These are phyloP conservation scores for Penelope pileata DNA, from an alignment of 2,113 vertebrate genomes.

Conservation along the genomic window DNA sequence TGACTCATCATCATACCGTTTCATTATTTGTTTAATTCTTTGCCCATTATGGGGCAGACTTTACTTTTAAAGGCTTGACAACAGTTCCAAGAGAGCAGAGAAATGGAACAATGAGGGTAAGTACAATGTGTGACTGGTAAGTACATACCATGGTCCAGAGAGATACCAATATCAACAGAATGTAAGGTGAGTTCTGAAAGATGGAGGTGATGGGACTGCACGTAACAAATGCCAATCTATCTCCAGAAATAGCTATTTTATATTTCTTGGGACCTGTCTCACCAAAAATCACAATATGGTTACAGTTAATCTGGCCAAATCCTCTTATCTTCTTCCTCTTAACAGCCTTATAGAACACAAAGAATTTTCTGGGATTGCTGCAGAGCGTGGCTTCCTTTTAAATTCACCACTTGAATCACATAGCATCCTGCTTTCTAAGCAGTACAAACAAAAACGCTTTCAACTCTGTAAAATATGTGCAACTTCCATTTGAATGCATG, in stretches of 20 bases:
- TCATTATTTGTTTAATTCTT: background rate
- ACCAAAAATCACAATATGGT: background rate
- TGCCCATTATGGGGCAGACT: background rate
- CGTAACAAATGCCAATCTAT: accelerated
- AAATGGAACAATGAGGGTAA: background rate
- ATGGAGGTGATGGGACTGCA: background rate
- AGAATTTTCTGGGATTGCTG: background rate
- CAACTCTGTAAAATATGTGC: background rate
- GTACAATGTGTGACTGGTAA: background rate
- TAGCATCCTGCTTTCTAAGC: background rate
- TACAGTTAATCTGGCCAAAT: background rate
- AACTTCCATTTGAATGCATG: background rate
- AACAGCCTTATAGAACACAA: background rate
- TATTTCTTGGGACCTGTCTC: background rate
- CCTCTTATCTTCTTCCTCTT: background rate
- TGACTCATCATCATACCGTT: background rate
- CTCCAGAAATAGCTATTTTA: background rate
- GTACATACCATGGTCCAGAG: background rate
- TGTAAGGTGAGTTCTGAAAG: background rate
- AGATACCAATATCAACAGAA: background rate
- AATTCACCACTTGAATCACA: background rate
- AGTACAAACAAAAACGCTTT: background rate
- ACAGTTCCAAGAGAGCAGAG: background rate
- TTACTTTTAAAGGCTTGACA: background rate
- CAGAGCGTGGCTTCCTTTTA: background rate